phyloP scores from a whole-genome alignment of 2,113 vertebrate genomes.

The Seriola quinqueradiata region DNA sequence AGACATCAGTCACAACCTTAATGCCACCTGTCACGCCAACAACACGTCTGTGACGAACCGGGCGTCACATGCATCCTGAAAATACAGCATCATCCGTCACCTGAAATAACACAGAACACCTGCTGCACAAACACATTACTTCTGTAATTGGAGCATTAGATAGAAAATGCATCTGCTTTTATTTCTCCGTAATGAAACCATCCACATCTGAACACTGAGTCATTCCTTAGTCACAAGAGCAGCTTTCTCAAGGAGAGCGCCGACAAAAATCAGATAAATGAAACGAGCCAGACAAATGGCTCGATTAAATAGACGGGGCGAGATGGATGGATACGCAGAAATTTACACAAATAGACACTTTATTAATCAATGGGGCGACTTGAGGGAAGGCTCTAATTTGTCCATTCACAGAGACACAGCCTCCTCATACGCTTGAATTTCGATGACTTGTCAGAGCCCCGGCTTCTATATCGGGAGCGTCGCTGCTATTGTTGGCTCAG shows the following conservation, averaged over 20 bases:
- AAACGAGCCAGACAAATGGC: not conserved
- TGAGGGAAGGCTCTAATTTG: not conserved
- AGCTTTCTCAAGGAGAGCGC: not conserved
- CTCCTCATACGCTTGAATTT: conserved; percentile 50
- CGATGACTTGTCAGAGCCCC: conserved; percentile 56
- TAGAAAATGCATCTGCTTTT: not conserved
- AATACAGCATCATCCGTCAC: not conserved
- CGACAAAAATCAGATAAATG: not conserved
- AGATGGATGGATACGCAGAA: not conserved
- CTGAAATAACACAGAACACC: not conserved
- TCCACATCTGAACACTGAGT: not conserved
- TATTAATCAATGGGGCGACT: not conserved
- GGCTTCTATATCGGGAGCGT: conserved; percentile 61
- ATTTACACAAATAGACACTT: conserved; percentile 17
- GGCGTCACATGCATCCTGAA: not conserved
- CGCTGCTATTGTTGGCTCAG: conserved; percentile 71
- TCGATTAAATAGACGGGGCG: not conserved
- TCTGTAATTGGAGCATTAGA: not conserved
- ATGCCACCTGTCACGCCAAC: not conserved
- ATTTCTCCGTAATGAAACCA: not conserved
- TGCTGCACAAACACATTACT: not conserved
- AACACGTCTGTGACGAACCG: not conserved
- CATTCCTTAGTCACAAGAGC: not conserved
- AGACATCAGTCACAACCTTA: not conserved
- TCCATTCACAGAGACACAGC: conserved; percentile 27